phyloP scores from a whole-genome alignment of 2,797 vertebrate genomes.

The Pipistrellus pipistrellus region DNA sequence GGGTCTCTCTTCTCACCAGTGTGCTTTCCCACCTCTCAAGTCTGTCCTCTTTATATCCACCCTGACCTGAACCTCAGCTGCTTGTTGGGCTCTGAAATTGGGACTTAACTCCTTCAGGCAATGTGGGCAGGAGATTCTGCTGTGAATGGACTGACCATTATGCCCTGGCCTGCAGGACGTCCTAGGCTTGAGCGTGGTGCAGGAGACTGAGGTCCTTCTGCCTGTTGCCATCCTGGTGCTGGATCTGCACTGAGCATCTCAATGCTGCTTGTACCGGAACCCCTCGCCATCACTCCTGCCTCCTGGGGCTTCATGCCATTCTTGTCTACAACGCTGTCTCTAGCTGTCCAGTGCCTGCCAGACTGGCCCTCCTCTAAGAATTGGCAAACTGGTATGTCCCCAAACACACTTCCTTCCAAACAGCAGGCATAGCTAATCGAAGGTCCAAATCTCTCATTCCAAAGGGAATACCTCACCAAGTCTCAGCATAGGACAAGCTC shows the following conservation, averaged over 20 bases:
- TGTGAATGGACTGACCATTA: not conserved
- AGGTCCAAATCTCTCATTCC: not conserved
- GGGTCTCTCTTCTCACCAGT: not conserved
- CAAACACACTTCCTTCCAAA: not conserved
- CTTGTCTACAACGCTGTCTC: not conserved
- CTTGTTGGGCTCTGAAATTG: not conserved
- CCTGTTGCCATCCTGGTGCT: too few relatives aligned
- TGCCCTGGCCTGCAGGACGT: rapidly evolving
- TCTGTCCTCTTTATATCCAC: not conserved
- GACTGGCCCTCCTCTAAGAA: not conserved
- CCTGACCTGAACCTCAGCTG: not conserved
- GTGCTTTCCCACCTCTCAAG: not conserved
- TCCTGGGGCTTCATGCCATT: not conserved
- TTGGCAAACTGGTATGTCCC: not conserved
- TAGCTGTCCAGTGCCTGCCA: not conserved
- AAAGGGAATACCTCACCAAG: not conserved
- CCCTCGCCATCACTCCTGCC: not conserved
- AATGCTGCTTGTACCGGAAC: not conserved
- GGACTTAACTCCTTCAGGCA: not conserved
- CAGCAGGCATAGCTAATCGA: not conserved
- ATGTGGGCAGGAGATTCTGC: rapidly evolving
- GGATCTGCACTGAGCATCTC: not conserved
- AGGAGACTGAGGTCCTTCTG: not conserved
- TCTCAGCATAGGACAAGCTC: not conserved
- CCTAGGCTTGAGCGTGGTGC: too few relatives aligned